Conservation (phyloP, 2,888 invertebrate species). For the Timandra comae region DNA sequence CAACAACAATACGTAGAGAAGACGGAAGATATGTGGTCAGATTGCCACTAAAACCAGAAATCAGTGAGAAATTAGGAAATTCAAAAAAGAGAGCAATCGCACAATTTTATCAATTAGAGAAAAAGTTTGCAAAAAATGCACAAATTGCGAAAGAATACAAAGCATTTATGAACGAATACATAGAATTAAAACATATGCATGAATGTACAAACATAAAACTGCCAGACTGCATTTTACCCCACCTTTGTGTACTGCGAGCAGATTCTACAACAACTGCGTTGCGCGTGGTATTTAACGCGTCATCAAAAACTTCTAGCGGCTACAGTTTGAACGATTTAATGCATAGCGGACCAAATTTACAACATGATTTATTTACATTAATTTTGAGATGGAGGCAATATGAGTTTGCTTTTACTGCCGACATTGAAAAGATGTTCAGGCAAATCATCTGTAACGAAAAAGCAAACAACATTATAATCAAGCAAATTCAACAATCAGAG, state of each 20-base stretch:
- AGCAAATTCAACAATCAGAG: slow-evolving; percentile 9
- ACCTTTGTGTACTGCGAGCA: slow-evolving; percentile 13
- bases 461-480: slow-evolving; percentile 11
- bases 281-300: slow-evolving; percentile 23
- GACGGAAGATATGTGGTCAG: not conserved
- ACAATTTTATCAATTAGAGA: not conserved
- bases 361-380: slow-evolving; percentile 10
- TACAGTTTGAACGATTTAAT: slow-evolving; percentile 21
- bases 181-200: not conserved
- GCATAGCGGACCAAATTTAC: slow-evolving; percentile 17
- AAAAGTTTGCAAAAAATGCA: not conserved
- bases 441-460: slow-evolving; percentile 10
- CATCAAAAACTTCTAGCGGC: slow-evolving; percentile 12
- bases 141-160: not conserved
- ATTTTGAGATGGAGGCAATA: slow-evolving; percentile 19
- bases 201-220: too few species aligned
- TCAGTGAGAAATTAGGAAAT: not conserved
- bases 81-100: not conserved
- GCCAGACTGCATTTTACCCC: slow-evolving; percentile 10
- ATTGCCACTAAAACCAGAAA: not conserved
- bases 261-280: slow-evolving; percentile 17
- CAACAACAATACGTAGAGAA: not conserved
- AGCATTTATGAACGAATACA: not conserved
- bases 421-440: slow-evolving; percentile 22
- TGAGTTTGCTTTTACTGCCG: slow-evolving; percentile 17